Evolutionary conservation across 1,140 invertebrate genomes (phyloP).

Genomic region (Formica exsecta): DNA sequence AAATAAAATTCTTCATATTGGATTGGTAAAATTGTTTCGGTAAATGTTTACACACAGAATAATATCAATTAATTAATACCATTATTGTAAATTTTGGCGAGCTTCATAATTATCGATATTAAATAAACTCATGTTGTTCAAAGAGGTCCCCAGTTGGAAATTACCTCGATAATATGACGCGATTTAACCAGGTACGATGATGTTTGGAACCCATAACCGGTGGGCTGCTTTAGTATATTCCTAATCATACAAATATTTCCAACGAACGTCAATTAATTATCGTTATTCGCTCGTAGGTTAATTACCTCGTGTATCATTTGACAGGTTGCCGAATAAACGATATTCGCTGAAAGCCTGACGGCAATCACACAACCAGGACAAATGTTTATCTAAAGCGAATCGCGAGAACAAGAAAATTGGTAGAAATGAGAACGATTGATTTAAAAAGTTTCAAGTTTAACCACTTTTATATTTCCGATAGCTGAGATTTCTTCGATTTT

Average conservation of each 20-base stretch:
- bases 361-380: background rate
- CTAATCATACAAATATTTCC: constrained; percentile 61
- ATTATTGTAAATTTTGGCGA: constrained; percentile 27
- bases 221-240: constrained; percentile 10
- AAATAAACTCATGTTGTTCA: constrained; percentile 16
- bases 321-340: constrained; percentile 50
- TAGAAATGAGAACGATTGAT: background rate
- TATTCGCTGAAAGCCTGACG: constrained; percentile 37
- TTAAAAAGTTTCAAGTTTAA: constrained; percentile 1
- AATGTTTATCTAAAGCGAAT: constrained; percentile 45
- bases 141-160: constrained; percentile 24
- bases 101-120: constrained; percentile 2
- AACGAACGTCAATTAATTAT: constrained; percentile 61
- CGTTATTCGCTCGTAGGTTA: constrained; percentile 46
- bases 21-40: background rate
- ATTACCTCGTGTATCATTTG: constrained; percentile 57
- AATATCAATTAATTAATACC: constrained; percentile 29
- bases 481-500: background rate
- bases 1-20: background rate
- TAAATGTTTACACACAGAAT: background rate
- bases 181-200: constrained; percentile 6
- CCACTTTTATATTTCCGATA: background rate
- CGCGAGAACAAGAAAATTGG: background rate
- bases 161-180: background rate
- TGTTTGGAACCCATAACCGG: constrained; percentile 30